These are phyloP conservation scores for Hydrotaea cyrtoneurina DNA, from an alignment of 2,888 invertebrate species.

Conservation along the genomic window DNA sequence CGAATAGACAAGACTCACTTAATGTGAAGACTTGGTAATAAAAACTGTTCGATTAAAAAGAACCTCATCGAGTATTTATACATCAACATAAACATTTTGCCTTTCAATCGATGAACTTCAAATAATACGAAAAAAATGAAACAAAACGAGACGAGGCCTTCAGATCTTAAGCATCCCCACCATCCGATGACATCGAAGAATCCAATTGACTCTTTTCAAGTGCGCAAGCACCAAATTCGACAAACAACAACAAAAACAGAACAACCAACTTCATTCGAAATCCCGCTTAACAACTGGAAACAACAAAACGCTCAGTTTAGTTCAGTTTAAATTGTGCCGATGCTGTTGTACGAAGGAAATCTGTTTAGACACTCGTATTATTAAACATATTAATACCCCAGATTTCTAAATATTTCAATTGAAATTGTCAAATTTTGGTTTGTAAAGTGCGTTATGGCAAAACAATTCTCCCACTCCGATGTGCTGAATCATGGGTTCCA, in stretches of 20 bases:
- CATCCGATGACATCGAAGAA: constrained; percentile 37
- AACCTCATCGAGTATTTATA: constrained; percentile 49
- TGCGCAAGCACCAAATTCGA: constrained; percentile 25
- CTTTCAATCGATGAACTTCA: neutral
- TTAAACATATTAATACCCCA: constrained; percentile 5
- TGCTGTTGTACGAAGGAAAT: constrained; percentile 6
- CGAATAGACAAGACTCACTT: neutral
- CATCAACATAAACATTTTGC: neutral
- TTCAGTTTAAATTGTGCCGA: neutral
- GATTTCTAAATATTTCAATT: constrained; percentile 13
- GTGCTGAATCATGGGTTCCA: constrained; percentile 22
- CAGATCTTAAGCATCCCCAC: constrained; percentile 42
- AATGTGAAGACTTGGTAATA: constrained; percentile 41
- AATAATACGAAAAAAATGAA: no score
- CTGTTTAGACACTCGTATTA: neutral
- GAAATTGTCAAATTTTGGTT: constrained; percentile 12
- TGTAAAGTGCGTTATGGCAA: neutral
- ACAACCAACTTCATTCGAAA: neutral
- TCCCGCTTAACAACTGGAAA: neutral
- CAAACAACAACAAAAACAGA: constrained; percentile 8
- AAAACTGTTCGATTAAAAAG: constrained; percentile 47
- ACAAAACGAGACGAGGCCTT: constrained; percentile 43
- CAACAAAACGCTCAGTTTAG: neutral
- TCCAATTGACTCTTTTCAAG: constrained; percentile 39
- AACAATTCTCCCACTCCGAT: constrained; percentile 22